phyloP scores from a whole-genome alignment of 2,113 vertebrate genomes.

The Tonatia bakeri region DNA sequence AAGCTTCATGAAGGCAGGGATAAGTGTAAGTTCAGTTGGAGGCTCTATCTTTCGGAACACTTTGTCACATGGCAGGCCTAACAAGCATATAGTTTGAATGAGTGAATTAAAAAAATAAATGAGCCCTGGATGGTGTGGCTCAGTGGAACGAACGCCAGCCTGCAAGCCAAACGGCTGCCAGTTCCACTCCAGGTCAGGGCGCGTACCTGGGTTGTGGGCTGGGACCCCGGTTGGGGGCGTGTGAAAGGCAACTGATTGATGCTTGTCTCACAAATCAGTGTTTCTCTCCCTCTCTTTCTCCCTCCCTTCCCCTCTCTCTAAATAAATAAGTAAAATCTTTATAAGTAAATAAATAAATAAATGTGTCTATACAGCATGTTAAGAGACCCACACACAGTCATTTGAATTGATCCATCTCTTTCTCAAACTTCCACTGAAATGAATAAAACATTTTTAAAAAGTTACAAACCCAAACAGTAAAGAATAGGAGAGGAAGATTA shows the following conservation, averaged over 20 bases:
- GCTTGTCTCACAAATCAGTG: too few species aligned
- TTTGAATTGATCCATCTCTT: neutral
- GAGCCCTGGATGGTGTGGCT: too few species aligned
- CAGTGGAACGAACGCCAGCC: too few species aligned
- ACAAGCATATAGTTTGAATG: neutral
- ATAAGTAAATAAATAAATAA: too few species aligned
- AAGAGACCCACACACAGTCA: neutral
- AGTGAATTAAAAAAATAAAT: neutral
- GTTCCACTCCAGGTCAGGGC: too few species aligned
- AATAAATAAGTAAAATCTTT: too few species aligned
- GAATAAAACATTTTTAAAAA: neutral
- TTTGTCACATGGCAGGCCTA: neutral
- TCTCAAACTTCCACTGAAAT: neutral
- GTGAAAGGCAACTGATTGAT: too few species aligned
- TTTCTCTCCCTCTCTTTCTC: too few species aligned
- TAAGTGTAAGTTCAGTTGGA: neutral
- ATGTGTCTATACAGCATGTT: neutral
- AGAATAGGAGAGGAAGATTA: neutral
- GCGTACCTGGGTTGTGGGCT: too few species aligned
- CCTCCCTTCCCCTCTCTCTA: too few species aligned
- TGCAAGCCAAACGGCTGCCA: too few species aligned
- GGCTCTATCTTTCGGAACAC: neutral
- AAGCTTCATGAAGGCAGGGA: neutral
- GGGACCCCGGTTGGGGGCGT: too few species aligned
- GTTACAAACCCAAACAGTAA: neutral